Evolutionary conservation across 2,888 invertebrate species (phyloP).

Genomic region (Parelbella ahira): DNA sequence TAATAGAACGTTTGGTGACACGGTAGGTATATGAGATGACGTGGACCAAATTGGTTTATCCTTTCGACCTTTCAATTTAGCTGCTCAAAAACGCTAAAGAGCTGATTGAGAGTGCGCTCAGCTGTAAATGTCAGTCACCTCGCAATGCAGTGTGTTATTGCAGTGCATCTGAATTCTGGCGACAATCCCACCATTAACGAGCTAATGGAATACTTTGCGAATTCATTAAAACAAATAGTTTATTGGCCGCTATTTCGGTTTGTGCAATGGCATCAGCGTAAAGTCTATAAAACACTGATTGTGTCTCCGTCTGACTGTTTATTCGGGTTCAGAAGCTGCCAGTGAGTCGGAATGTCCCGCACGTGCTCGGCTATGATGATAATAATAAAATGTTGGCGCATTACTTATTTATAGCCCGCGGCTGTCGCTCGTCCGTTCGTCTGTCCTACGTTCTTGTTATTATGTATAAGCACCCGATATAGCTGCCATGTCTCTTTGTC

Average conservation of each 20-base stretch:
- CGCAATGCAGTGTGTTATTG: slow-evolving; percentile 18
- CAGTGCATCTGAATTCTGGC: slow-evolving; percentile 12
- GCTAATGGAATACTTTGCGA: slow-evolving; percentile 9
- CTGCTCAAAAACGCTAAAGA: slow-evolving; percentile 12
- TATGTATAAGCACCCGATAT: slow-evolving; percentile 47
- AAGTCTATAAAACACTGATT: slow-evolving; percentile 24
- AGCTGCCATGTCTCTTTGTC: slow-evolving; percentile 49
- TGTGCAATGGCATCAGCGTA: slow-evolving; percentile 15
- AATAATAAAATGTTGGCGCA: slow-evolving; percentile 80
- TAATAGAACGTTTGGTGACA: slow-evolving; percentile 12
- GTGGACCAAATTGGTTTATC: slow-evolving; percentile 20
- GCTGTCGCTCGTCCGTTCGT: slow-evolving; percentile 78
- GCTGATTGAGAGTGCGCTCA: not conserved
- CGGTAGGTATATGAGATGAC: not conserved
- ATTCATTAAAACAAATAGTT: slow-evolving; percentile 20
- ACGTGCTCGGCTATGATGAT: slow-evolving; percentile 74
- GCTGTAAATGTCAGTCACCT: slow-evolving; percentile 18
- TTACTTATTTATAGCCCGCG: slow-evolving; percentile 79
- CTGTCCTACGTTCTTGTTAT: slow-evolving; percentile 47
- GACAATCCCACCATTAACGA: slow-evolving; percentile 2
- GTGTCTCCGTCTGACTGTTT: slow-evolving; percentile 27
- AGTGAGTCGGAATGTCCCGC: slow-evolving; percentile 70
- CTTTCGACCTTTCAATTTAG: slow-evolving; percentile 22
- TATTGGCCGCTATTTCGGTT: slow-evolving; percentile 13
- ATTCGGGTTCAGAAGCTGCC: slow-evolving; percentile 44